Evolutionary conservation across 2,113 vertebrate species (phyloP).

Genomic region (Argyrosomus japonicus): DNA sequence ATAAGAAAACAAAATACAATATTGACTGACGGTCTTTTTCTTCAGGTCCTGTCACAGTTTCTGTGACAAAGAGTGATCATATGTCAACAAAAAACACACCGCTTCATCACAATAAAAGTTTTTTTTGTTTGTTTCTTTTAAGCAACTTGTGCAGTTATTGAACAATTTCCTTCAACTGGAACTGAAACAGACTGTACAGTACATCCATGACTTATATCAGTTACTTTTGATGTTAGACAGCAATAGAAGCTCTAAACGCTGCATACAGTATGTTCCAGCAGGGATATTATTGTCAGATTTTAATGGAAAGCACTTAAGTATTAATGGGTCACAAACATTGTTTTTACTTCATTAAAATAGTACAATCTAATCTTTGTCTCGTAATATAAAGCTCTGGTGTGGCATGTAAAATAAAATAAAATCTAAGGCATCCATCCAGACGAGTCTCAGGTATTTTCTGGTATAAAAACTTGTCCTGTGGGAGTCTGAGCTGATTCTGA

Average conservation of each 20-base stretch:
- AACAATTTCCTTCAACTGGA: too few species aligned
- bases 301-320: not conserved
- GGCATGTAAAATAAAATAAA: not conserved
- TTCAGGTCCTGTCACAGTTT: too few species aligned
- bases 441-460: not conserved
- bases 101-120: too few species aligned
- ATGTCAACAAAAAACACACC: too few species aligned
- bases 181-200: too few species aligned
- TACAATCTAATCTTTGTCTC: not conserved
- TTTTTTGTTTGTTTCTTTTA: too few species aligned
- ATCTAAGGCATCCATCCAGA: not conserved
- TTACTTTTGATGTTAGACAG: not conserved
- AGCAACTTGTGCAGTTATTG: too few species aligned
- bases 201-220: not conserved
- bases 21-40: too few species aligned
- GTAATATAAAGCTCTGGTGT: not conserved
- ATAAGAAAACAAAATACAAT: too few species aligned
- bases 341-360: not conserved
- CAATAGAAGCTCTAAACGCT: not conserved
- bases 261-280: not conserved
- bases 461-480: not conserved
- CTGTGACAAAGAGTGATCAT: too few species aligned
- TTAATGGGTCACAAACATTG: not conserved
- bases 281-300: not conserved
- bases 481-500: not conserved